Base-by-base conservation (phyloP, 2,797 vertebrate species). In the Crocidura indochinensis region DNA sequence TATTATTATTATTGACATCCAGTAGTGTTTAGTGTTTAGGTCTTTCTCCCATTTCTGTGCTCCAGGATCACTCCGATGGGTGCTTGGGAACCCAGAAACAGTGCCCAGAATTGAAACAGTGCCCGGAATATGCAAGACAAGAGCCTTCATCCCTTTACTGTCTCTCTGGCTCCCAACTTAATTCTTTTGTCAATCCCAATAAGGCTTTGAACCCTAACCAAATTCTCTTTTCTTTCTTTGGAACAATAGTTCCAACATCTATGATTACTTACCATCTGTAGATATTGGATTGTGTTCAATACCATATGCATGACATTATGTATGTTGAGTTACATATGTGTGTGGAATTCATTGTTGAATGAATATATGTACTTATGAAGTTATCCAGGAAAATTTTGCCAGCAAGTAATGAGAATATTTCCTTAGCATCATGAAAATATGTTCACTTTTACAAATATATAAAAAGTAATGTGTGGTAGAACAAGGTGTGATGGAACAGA, bases 141-240 rank as follows among this genome's bases (percentile, higher is more conserved):
- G 20, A 17, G 15, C 20, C 56, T 60, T 19, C 19, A 60, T 3
- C 56, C 56, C 56, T 60, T 8, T 60, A 60, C 56, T 60, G 22
- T 60, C 56, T 60, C 56, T 60, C 56, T 60, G 19, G 56, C 56
- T 60, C 56, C 56, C 56, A 60, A 60, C 19, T 19, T 47, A 83
- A 60, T 68, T 88, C 8, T 38, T 47, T 1, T 27, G 64, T 44
- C 84, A 88, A 88, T 74, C 9, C 38, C 29, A 91, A 22, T 44
- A 74, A 29, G 26, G 31, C 74, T 88, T 91, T 75, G 60, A 88
- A 91, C 77, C 51, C 74, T 81, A 46, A 92, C 64, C 69, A 72
- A 79, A 83, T 73, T 81, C 9, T 88, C 46, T 68, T 76, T 75
- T 94, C 44, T 76, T 87, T 75, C 65, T 27, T 27, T 80, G 31